phyloP scores from a whole-genome alignment of 1,140 invertebrate genomes.

The Galleria mellonella region DNA sequence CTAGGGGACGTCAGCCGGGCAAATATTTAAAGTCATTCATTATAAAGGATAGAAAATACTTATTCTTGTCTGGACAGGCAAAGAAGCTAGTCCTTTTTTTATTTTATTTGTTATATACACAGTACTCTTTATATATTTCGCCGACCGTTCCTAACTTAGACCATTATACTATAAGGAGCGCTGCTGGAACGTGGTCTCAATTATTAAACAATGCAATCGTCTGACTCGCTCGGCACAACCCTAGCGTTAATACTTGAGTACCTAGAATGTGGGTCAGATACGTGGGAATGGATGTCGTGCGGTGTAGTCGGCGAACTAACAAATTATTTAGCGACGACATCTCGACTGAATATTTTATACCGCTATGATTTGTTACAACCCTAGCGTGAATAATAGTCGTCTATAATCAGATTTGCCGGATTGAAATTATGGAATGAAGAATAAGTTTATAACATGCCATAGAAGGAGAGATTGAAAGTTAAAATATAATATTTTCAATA shows the following conservation, averaged over 20 bases:
- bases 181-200: conserved; percentile 50
- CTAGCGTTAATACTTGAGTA: conserved; percentile 66
- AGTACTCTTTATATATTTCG: too few species aligned
- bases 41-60: too few species aligned
- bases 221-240: conserved; percentile 27
- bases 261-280: conserved; percentile 59
- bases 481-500: too few species aligned
- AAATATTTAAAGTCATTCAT: too few species aligned
- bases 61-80: too few species aligned
- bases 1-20: too few species aligned
- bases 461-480: too few species aligned
- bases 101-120: too few species aligned
- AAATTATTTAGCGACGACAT: conserved; percentile 11
- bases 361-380: conserved; percentile 8
- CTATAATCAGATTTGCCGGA: too few species aligned
- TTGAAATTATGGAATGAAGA: too few species aligned
- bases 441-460: too few species aligned
- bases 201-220: conserved; percentile 69
- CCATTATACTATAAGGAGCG: conserved; percentile 28
- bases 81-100: too few species aligned
- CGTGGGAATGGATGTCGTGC: conserved; percentile 18
- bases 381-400: neutral
- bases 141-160: conserved; percentile 8
- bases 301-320: conserved; percentile 1
- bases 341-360: conserved; percentile 6